Evolutionary conservation across 2,113 vertebrate species (phyloP), one percentile per base, ranked within the genome.

Genomic region (Boleophthalmus pectinirostris): DNA sequence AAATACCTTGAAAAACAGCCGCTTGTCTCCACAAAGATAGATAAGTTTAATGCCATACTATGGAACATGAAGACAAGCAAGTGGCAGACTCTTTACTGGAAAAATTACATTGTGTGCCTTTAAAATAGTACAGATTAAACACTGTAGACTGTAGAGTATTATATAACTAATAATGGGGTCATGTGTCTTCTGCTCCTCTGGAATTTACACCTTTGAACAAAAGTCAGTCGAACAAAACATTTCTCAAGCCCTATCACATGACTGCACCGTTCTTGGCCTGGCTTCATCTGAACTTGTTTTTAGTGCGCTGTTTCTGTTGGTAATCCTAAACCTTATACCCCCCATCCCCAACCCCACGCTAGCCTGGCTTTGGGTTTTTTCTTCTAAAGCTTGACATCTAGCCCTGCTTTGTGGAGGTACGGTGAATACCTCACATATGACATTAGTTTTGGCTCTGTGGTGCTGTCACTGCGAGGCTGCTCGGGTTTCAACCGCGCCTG

Each of bases 301-400:
- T 0, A 49, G 51, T 57, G 49, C 14, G 66, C 60, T 70, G 56
- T 69, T 51, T 75, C 47, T 73, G 60, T 60, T 45, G 47, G 77
- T 80, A 76, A 85, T 72, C 66, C 66, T 69, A 74, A 58, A 66
- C 67, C 68, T 12, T 35, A 29, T 58, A 68, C 77, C 29, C 29
- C 29, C 4, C 4, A 29, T 29, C 2, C 29, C 29, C 29, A 29
- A 68, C 57, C 49, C 60, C 51, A 46, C 3, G 53, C 54, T 13
- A 77, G 64, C 51, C 58, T 14, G 66, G 35, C 57, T 74, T 69
- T 54, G 38, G 29, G 33, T 69, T 43, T 43, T 43, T 43, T 43
- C 10, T 5, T 75, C 69, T 57, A 79, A 81, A 83, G 65, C 75
- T 43, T 73, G 61, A 72, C 75, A 77, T 75, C 65, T 65, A 69